These are phyloP conservation scores for Melanophora roralis DNA, from an alignment of 2,888 invertebrate species.

Conservation along the genomic window DNA sequence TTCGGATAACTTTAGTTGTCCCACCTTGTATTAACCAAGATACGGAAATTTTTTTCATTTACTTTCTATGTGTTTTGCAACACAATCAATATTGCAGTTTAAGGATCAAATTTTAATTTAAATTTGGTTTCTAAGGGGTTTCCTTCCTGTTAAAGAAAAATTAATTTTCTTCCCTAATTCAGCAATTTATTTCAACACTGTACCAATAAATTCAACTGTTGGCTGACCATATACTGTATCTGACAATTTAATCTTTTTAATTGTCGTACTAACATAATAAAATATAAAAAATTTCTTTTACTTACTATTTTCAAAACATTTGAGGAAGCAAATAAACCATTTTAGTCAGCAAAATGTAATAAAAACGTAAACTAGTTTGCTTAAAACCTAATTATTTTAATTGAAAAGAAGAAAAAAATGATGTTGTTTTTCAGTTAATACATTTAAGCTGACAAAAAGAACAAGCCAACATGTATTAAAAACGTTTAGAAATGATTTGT, in stretches of 20 bases:
- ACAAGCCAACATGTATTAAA: neutral
- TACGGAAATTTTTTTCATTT: too few species aligned
- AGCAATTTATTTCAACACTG: too few species aligned
- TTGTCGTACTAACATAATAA: neutral
- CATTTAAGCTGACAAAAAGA: constrained; percentile 16
- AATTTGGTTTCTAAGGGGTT: constrained; percentile 13
- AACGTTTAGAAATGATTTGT: neutral
- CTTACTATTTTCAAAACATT: constrained; percentile 11
- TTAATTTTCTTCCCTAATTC: too few species aligned
- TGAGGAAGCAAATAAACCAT: constrained; percentile 18
- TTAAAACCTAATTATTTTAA: neutral
- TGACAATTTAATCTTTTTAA: too few species aligned
- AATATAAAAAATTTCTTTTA: neutral
- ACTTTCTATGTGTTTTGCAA: too few species aligned
- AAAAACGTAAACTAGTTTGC: neutral
- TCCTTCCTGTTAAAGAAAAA: too few species aligned
- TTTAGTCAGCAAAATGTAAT: constrained; percentile 6
- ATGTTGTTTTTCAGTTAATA: constrained; percentile 7
- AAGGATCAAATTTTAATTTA: too few species aligned
- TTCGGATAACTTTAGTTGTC: too few species aligned
- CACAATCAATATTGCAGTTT: too few species aligned
- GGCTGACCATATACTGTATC: too few species aligned
- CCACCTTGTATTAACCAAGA: too few species aligned
- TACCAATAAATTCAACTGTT: too few species aligned
- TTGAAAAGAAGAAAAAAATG: neutral